Conservation (phyloP, 2,888 invertebrate species). For the Eupithecia subumbrata region DNA sequence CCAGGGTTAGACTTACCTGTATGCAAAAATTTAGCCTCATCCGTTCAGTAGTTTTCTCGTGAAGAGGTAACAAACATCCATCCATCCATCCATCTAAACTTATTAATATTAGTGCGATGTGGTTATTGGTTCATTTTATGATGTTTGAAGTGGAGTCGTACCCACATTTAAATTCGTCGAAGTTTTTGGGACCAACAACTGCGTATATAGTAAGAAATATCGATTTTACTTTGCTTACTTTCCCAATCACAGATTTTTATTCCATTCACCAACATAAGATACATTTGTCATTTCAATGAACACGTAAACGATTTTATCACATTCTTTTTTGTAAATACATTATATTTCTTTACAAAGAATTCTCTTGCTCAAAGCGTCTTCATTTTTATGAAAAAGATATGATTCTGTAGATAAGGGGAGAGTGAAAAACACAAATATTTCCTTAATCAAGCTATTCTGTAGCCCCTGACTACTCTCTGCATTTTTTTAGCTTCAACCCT, state of each 20-base stretch:
- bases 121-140: no score
- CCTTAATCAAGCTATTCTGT: conserved; percentile 51
- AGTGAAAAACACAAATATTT: conserved; percentile 49
- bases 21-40: no score
- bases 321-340: conserved; percentile 5
- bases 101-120: no score
- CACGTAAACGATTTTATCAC: conserved; percentile 7
- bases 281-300: conserved; percentile 16
- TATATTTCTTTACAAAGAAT: conserved; percentile 6
- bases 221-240: neutral
- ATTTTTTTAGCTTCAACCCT: conserved; percentile 48
- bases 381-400: conserved; percentile 30
- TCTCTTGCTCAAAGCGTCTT: conserved; percentile 12
- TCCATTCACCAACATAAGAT: neutral
- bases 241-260: conserved; percentile 8
- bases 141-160: neutral
- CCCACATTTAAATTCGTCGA: neutral
- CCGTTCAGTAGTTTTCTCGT: no score
- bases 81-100: no score
- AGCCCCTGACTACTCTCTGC: conserved; percentile 33
- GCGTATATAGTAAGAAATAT: neutral
- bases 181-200: neutral
- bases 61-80: no score
- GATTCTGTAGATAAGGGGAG: conserved; percentile 40
- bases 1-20: no score